Base-by-base conservation (phyloP, 2,888 invertebrate genomes). In the Drosophila neotestacea region DNA sequence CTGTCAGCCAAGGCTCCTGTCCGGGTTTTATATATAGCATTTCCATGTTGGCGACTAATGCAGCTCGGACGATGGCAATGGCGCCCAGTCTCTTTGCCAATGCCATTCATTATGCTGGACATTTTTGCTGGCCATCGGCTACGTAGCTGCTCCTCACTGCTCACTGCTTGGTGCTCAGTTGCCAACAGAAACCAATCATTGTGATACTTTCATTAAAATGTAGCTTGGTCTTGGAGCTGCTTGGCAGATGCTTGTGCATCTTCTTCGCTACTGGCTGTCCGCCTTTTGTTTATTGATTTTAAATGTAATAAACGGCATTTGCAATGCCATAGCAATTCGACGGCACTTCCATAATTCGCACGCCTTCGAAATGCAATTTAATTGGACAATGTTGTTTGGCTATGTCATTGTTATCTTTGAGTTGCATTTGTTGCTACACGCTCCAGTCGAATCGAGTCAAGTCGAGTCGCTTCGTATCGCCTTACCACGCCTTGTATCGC, bases 31-130 rank as follows among this genome's bases (percentile, higher is more conserved):
- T 78, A 78, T 68, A 65, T 59, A 46, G 88, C 88, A 89, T 89
- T 89, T 85, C 85, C 89, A 85, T 89, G 85, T 77, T 85, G 89
- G 85, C 85, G 89, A 85, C 85, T 87, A 85, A 89, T 89, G 85
- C 89, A 85, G 80, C 85, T 87, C 56, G 77, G 63, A 68, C 77
- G 36, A 63, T 63, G 66, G 73, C 75, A 48, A 65, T 69, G 88
- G 84, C 77, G 88, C 84, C 81, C 83, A 84, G 88, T 88, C 84
- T 72, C 82, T 87, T 71, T 72, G 77, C 86, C 88, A 88, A 78
- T 86, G 88, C 88, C 86, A 85, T 85, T 85, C 89, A 85, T 88
- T 85, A 89, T 83, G 84, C 81, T 48, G 66, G 72, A 79, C 82
- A 75, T 81, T 75, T 77, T 74, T 70, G 73, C 70, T 74, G 85